Evolutionary conservation across 2,888 invertebrate species (phyloP), one percentile per base, ranked within the genome.

Genomic region (Leptinotarsa haldemani): DNA sequence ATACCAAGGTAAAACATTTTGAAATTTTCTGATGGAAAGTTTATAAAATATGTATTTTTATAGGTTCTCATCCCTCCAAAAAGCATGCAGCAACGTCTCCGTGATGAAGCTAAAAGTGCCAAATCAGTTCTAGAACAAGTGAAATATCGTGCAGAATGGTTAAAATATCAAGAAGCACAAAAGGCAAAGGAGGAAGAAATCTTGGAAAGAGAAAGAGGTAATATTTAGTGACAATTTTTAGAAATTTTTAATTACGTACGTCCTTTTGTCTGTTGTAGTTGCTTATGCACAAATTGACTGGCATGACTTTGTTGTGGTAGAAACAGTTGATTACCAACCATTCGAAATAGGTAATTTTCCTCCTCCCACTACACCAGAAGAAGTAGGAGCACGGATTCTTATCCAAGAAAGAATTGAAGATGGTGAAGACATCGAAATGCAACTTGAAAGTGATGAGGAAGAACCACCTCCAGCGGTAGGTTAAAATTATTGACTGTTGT

Each of bases 251-350:
- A 52, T 69, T 40, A 40, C 9, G 9, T 40, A 40, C 9, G 9
- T 40, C 40, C 2, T 40, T 40, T 40, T 40, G 0, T 40, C 9
- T 40, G 9, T 40, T 40, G 9, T 12, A 91, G 92, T 96, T 46
- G 96, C 96, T 0, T 99, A 99, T 86, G 98, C 98, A 0, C 97
- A 97, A 84, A 98, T 99, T 78, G 99, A 99, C 86, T 99, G 99
- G 99, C 99, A 99, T 86, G 99, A 99, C 88, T 99, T 99, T 88
- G 99, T 99, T 1, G 99, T 99, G 0, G 99, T 99, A 0, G 99
- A 99, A 89, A 99, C 99, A 0, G 99, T 99, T 0, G 99, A 99
- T 87, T 99, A 99, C 87, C 97, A 98, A 81, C 95, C 97, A 0
- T 96, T 96, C 82, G 99, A 99, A 88, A 93, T 94, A 15, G 97